Percentiles rank a stretch among this genome's conserved stretches.
Conservation (phyloP, 2,888 invertebrate genomes). For the Lypha dubia region DNA sequence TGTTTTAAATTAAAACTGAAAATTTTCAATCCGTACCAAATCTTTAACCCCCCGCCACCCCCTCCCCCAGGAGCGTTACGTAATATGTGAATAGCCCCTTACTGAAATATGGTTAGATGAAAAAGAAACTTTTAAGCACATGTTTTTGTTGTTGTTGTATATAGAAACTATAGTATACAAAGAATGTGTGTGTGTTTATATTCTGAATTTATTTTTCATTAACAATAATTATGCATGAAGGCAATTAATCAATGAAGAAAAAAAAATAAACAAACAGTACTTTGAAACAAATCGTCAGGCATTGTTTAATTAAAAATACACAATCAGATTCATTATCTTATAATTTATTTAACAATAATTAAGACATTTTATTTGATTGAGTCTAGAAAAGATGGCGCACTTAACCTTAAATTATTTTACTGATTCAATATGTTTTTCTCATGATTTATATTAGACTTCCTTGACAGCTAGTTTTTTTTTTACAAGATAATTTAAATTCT, state of each 20-base stretch:
- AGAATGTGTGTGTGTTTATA: background rate
- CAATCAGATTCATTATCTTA: background rate
- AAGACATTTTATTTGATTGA: background rate
- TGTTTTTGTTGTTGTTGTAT: background rate
- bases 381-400: background rate
- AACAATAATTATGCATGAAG: background rate
- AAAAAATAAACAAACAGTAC: too few species aligned
- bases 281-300: background rate
- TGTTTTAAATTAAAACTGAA: background rate
- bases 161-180: background rate
- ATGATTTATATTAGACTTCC: background rate
- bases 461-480: background rate
- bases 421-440: background rate
- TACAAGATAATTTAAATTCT: background rate
- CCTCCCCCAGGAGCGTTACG: too few species aligned
- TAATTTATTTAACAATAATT: background rate
- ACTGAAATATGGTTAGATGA: background rate
- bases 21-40: too few species aligned
- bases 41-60: too few species aligned
- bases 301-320: background rate
- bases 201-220: background rate
- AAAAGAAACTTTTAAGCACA: background rate
- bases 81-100: too few species aligned
- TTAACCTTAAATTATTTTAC: background rate
- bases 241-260: background rate